Evolutionary conservation across 2,888 invertebrate species (phyloP).

Genomic region (Nezara viridula): DNA sequence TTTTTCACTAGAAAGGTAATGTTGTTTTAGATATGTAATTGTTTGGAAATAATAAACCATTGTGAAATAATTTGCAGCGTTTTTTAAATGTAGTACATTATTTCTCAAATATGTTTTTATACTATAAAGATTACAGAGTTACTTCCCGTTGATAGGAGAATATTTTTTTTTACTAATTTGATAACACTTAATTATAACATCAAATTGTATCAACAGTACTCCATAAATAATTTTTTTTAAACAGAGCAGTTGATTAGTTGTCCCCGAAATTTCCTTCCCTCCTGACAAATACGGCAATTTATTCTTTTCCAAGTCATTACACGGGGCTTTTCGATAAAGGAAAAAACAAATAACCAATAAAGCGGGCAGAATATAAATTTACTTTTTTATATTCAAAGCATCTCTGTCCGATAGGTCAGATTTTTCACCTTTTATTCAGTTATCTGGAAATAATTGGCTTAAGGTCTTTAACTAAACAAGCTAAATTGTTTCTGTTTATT

Average conservation of each 20-base stretch:
- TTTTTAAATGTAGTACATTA: too few species aligned
- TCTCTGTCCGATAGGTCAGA: background rate
- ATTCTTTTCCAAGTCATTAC: slow-evolving; percentile 26
- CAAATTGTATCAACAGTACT: background rate
- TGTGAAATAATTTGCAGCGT: too few species aligned
- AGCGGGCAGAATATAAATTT: background rate
- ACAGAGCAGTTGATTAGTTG: background rate
- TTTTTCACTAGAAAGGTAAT: too few species aligned
- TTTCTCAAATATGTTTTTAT: too few species aligned
- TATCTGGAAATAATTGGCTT: background rate
- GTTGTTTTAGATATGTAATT: too few species aligned
- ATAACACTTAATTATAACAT: too few species aligned
- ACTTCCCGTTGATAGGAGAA: too few species aligned
- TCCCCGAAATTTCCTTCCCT: background rate
- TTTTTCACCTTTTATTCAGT: background rate
- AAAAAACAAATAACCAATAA: slow-evolving; percentile 21
- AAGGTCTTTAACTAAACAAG: background rate
- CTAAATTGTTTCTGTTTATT: too few species aligned
- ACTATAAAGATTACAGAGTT: too few species aligned
- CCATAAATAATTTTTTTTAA: background rate
- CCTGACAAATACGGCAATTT: background rate
- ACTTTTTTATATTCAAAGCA: background rate
- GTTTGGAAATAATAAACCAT: too few species aligned
- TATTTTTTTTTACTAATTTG: too few species aligned
- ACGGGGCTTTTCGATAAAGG: background rate